Conservation (phyloP, 2,888 invertebrate species). For the Brenthis daphne region DNA sequence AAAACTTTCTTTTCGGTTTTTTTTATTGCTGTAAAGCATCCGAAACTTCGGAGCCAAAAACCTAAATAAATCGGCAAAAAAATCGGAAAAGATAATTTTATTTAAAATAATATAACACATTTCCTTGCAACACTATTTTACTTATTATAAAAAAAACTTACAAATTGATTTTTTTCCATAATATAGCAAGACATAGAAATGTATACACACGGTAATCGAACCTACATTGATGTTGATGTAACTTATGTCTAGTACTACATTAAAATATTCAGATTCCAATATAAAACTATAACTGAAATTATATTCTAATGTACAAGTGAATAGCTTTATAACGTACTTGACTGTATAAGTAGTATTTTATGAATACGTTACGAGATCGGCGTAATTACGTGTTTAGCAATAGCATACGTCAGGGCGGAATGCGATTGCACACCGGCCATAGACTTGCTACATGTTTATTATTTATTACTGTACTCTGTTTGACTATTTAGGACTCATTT, state of each 20-base stretch:
- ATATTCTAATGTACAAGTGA: slow-evolving; percentile 9
- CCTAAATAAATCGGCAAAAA: too few species aligned
- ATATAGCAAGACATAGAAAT: too few species aligned
- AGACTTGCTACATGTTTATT: slow-evolving; percentile 28
- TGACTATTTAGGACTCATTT: neutral
- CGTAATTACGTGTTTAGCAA: slow-evolving; percentile 44
- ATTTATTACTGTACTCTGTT: neutral
- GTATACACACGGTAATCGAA: too few species aligned
- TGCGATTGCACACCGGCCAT: slow-evolving; percentile 42
- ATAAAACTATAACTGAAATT: slow-evolving; percentile 3
- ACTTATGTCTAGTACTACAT: neutral
- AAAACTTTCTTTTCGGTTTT: too few species aligned
- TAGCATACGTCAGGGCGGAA: slow-evolving; percentile 47
- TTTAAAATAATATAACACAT: too few species aligned
- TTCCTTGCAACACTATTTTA: too few species aligned
- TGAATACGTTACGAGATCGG: slow-evolving; percentile 39
- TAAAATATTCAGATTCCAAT: neutral
- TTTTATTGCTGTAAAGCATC: too few species aligned
- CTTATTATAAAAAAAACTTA: too few species aligned
- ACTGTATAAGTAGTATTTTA: slow-evolving; percentile 36
- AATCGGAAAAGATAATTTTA: too few species aligned
- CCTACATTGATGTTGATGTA: too few species aligned
- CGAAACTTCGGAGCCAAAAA: too few species aligned
- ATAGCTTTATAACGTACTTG: slow-evolving; percentile 11
- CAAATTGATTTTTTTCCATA: too few species aligned